Evolutionary conservation across 2,113 vertebrate genomes (phyloP).

Genomic region (Todiramphus saurophagus): DNA sequence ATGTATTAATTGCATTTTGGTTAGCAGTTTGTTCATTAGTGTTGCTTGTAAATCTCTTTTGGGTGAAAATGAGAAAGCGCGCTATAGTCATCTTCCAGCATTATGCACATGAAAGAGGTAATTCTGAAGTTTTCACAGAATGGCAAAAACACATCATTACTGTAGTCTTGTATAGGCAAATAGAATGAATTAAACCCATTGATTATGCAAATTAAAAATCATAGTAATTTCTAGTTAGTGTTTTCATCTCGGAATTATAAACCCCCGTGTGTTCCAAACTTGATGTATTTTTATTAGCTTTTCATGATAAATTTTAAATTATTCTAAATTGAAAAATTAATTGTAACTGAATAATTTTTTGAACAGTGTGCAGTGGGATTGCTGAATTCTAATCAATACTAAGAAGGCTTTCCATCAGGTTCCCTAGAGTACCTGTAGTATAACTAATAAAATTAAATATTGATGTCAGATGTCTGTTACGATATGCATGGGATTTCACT

Average conservation of each 20-base stretch:
- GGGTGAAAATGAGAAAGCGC: neutral
- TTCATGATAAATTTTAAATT: conserved; percentile 56
- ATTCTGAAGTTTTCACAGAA: neutral
- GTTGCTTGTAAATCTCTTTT: neutral
- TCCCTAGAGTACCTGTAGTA: conserved; percentile 57
- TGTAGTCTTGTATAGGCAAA: neutral
- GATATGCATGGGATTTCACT: conserved; percentile 28
- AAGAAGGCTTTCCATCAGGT: conserved; percentile 43
- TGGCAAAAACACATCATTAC: neutral
- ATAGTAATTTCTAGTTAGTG: neutral
- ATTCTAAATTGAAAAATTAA: conserved; percentile 55
- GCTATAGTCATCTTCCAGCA: neutral
- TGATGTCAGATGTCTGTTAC: conserved; percentile 65
- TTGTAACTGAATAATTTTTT: conserved; percentile 62
- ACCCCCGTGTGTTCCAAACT: neutral
- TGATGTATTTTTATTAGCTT: conserved; percentile 1
- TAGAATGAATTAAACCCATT: neutral
- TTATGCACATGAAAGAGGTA: neutral
- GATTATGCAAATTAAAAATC: neutral
- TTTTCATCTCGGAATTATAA: neutral
- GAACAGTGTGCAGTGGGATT: conserved; percentile 42
- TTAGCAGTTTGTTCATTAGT: neutral
- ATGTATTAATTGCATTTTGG: neutral
- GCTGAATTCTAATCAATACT: conserved; percentile 61
- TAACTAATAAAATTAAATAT: conserved; percentile 76